These are phyloP conservation scores for Acropternis orthonyx DNA, from an alignment of 2,797 vertebrate genomes.

Conservation along the genomic window DNA sequence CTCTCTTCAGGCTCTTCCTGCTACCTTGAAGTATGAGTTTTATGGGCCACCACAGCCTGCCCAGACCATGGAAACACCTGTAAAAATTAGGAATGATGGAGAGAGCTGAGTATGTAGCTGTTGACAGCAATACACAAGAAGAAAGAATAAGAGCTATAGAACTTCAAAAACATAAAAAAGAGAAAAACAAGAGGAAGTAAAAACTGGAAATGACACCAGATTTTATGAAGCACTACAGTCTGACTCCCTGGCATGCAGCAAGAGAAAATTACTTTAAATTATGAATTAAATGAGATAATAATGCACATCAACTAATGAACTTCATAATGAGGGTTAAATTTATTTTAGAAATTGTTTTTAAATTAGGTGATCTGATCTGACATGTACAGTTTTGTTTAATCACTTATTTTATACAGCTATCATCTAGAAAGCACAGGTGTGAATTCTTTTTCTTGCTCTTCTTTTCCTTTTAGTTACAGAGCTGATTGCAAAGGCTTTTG, in stretches of 20 bases:
- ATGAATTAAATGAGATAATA: neutral
- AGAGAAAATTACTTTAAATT: neutral
- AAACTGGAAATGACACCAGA: neutral
- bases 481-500: constrained; percentile 38
- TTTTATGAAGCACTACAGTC: neutral
- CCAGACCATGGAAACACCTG: neutral
- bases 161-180: neutral
- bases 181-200: neutral
- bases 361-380: neutral
- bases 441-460: neutral
- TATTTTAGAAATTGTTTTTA: neutral
- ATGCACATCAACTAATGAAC: neutral
- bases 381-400: neutral
- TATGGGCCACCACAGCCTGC: neutral
- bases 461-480: neutral
- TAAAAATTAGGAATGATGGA: neutral
- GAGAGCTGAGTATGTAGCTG: neutral
- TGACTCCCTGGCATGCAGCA: neutral
- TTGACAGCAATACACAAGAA: neutral
- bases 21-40: neutral
- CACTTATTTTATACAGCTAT: neutral
- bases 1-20: neutral
- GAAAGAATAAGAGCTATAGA: neutral
- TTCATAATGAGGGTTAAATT: neutral
- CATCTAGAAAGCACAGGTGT: neutral